Evolutionary conservation across 53 echinoderm and acorn worm genomes (phyloP).

Genomic region (Astropecten irregularis): DNA sequence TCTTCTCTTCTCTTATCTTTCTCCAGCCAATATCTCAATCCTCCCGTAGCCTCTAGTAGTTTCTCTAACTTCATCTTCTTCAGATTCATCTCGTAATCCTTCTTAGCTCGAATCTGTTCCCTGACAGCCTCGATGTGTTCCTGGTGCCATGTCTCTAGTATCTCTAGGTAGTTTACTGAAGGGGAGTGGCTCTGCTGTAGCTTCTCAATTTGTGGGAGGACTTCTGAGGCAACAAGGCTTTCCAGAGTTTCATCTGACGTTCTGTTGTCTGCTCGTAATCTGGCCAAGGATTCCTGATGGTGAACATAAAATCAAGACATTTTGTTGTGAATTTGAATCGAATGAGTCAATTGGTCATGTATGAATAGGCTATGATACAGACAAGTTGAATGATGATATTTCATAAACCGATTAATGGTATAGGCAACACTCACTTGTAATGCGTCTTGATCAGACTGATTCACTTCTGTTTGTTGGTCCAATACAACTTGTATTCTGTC

Average conservation of each 20-base stretch:
- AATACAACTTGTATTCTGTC: no score
- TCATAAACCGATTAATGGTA: no score
- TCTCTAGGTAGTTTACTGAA: constrained; percentile 29
- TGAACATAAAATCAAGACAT: neutral
- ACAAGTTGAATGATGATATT: no score
- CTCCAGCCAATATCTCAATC: constrained; percentile 73
- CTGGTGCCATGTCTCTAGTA: constrained; percentile 54
- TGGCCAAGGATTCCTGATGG: constrained; percentile 34
- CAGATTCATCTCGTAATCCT: constrained; percentile 45
- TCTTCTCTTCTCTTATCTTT: constrained; percentile 32
- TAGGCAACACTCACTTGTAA: no score
- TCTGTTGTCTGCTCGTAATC: constrained; percentile 27
- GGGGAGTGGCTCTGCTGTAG: constrained; percentile 37
- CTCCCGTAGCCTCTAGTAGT: constrained; percentile 70
- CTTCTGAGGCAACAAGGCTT: constrained; percentile 39
- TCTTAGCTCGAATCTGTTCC: constrained; percentile 55
- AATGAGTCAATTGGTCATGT: neutral
- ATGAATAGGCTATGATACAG: neutral
- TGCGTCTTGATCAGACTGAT: no score
- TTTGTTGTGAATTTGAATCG: no score
- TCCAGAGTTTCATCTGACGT: constrained; percentile 59
- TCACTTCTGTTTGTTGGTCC: no score
- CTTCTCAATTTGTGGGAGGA: constrained; percentile 42
- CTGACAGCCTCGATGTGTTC: constrained; percentile 48
- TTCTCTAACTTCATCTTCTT: constrained; percentile 76